Base-by-base conservation (phyloP, 2,113 vertebrate species). In the Mesitornis unicolor region DNA sequence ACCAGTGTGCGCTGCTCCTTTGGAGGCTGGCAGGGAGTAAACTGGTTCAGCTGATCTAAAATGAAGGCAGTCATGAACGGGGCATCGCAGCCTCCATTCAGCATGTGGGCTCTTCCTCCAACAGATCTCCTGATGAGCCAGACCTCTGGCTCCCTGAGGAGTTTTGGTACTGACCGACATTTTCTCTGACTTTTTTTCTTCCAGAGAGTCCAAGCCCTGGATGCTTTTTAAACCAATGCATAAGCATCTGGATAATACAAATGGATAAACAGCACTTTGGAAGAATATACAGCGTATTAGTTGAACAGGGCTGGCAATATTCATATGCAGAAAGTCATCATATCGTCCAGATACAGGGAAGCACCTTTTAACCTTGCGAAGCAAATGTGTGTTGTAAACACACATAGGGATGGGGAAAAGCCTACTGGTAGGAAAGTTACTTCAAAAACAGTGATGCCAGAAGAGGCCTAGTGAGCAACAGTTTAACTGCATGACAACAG, bases 1-100 rank as follows among this genome's bases (percentile, higher is more conserved):
- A 61, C 4, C 0, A 2, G 19, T 47, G 26, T 68, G 60, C 0
- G 0, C 21, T 1, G 4, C 42, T 59, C 40, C 56, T 87, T 68
- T 17, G 13, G 64, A 87, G 43, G 25, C 59, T 73, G 57, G 28
- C 9, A 7, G 59, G 38, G 69, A 59, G 54, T 36, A 84, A 61
- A 75, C 9, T 68, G 20, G 40, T 95, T 83, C 76, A 69, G 59
- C 59, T 93, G 47, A 84, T 81, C 29, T 77, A 45, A 95, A 93
- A 78, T 33, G 13, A 61, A 42, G 2, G 0, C 10, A 14, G 19
- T 64, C 24, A 17, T 5, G 7, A 81, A 13, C 36, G 51, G 24
- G 8, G 42, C 69, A 75, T 59, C 1, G 1, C 64, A 67, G 3
- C 42, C 35, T 89, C 53, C 8, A 1, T 59, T 33, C 35, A 24